These are phyloP conservation scores for Podocnemis expansa DNA, from an alignment of 2,113 vertebrate genomes.

Conservation along the genomic window DNA sequence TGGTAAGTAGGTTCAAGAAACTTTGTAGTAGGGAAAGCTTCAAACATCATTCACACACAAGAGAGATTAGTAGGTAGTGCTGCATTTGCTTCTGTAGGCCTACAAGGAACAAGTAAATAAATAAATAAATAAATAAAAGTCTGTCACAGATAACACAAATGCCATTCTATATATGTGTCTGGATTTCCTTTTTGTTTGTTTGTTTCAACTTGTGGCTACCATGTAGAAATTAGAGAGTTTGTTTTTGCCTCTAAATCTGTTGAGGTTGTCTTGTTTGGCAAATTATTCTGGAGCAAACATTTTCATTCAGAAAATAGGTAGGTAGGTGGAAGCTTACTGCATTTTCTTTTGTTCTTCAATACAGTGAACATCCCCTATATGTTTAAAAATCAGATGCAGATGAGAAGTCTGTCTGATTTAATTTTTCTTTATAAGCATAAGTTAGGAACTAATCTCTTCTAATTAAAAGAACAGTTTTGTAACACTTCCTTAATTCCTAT, in stretches of 20 bases:
- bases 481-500: not conserved
- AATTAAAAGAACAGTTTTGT: not conserved
- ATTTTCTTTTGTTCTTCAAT: not conserved
- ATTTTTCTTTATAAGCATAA: not conserved
- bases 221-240: not conserved
- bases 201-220: not conserved
- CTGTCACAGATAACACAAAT: not conserved
- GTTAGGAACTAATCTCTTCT: not conserved
- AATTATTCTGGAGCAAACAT: not conserved
- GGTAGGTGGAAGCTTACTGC: not conserved
- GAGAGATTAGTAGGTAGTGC: not conserved
- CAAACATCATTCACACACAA: conserved; percentile 3
- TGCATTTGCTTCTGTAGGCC: not conserved
- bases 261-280: not conserved
- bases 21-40: not conserved
- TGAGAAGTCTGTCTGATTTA: not conserved
- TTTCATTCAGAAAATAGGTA: not conserved
- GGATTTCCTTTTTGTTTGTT: not conserved
- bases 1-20: not conserved
- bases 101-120: not conserved
- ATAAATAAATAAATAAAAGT: not conserved
- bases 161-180: not conserved
- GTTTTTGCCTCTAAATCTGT: not conserved
- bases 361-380: not conserved
- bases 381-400: not conserved